Evolutionary conservation across 2,113 vertebrate genomes (phyloP).

Genomic region (Meleagris gallopavo): DNA sequence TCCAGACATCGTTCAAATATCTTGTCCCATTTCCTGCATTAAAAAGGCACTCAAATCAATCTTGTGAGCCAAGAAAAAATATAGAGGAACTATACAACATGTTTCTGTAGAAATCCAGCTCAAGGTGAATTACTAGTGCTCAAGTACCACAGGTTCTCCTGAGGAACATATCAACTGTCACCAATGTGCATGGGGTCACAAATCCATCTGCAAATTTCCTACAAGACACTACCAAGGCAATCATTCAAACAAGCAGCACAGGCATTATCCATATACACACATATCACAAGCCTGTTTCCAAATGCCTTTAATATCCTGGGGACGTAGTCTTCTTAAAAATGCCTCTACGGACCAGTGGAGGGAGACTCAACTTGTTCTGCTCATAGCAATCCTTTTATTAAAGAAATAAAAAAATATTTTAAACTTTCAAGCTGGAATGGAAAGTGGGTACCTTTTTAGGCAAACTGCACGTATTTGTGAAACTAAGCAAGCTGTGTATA

Average conservation of each 20-base stretch:
- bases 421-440: not conserved
- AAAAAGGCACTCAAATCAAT: not conserved
- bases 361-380: not conserved
- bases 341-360: not conserved
- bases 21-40: not conserved
- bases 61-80: not conserved
- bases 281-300: not conserved
- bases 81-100: not conserved
- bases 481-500: not conserved
- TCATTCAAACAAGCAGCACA: not conserved
- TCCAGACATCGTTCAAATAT: not conserved
- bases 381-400: not conserved
- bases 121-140: not conserved
- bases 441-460: not conserved
- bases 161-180: not conserved
- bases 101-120: not conserved
- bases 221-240: not conserved
- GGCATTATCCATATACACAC: not conserved
- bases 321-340: not conserved
- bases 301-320: not conserved
- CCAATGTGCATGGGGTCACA: not conserved
- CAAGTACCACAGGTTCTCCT: not conserved
- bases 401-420: not conserved
- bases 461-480: not conserved
- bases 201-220: not conserved